A percentile compares a stretch with the other conserved stretches of the same genome.
Evolutionary conservation across 2,888 invertebrate genomes (phyloP).

Genomic region (Drosophila yooni): DNA sequence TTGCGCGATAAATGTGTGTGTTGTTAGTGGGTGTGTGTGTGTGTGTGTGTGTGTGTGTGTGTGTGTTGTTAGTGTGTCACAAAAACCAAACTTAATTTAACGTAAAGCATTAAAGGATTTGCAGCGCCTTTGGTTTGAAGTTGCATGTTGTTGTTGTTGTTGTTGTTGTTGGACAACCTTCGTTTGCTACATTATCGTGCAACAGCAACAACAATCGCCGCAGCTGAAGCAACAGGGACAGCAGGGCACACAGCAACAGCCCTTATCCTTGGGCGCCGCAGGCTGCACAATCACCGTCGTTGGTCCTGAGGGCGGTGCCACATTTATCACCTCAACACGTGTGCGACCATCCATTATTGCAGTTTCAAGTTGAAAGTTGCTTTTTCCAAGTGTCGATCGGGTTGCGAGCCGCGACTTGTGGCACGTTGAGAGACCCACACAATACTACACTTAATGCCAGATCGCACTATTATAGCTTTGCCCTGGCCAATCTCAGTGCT

Average conservation of each 20-base stretch:
- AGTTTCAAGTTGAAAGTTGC: background rate
- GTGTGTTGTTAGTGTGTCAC: slow-evolving; percentile 23
- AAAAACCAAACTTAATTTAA: slow-evolving; percentile 76
- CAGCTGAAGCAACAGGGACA: slow-evolving; percentile 71
- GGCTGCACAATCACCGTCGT: slow-evolving; percentile 69
- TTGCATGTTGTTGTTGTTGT: slow-evolving; percentile 13
- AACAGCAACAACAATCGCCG: slow-evolving; percentile 76
- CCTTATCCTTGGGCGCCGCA: slow-evolving; percentile 56
- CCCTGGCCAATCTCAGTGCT: slow-evolving; percentile 51
- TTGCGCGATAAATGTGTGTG: slow-evolving; percentile 73
- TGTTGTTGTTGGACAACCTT: slow-evolving; percentile 7
- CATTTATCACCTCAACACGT: slow-evolving; percentile 69
- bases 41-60: slow-evolving; percentile 20
- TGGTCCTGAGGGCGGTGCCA: slow-evolving; percentile 47
- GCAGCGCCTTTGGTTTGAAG: slow-evolving; percentile 52
- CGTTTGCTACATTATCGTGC: slow-evolving; percentile 68
- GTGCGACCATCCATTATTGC: slow-evolving; percentile 66
- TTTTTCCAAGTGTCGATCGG: background rate
- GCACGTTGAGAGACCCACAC: slow-evolving; percentile 47
- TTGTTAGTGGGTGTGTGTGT: slow-evolving; percentile 22
- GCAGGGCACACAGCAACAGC: slow-evolving; percentile 70
- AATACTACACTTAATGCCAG: slow-evolving; percentile 48
- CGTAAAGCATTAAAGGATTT: slow-evolving; percentile 74
- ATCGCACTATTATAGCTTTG: slow-evolving; percentile 58
- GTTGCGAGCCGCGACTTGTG: slow-evolving; percentile 49